Evolutionary conservation across 2,113 vertebrate species (phyloP).

Genomic region (Cisticola juncidis): DNA sequence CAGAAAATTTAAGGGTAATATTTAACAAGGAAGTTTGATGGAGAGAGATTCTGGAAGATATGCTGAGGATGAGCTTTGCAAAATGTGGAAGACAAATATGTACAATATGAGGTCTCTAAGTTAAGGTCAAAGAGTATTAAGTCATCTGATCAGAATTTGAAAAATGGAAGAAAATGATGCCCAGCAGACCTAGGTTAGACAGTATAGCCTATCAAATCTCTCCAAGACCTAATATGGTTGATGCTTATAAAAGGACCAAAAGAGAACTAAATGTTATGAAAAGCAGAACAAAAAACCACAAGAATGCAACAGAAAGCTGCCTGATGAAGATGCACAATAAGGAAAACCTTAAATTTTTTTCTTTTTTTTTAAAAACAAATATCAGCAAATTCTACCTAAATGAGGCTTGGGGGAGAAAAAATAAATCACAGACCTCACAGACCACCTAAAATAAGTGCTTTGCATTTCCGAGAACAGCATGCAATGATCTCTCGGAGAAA

Average conservation of each 20-base stretch:
- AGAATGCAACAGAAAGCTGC: neutral
- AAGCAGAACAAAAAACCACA: neutral
- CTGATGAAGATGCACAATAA: neutral
- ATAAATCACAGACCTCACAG: neutral
- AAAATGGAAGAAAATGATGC: neutral
- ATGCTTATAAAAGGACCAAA: neutral
- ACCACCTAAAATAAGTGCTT: neutral
- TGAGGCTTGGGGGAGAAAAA: neutral
- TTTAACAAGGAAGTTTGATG: neutral
- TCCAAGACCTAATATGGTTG: neutral
- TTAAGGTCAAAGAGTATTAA: neutral
- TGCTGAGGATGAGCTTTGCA: neutral
- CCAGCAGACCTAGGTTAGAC: neutral
- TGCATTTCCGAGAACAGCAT: neutral
- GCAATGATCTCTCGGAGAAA: neutral
- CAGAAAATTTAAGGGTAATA: neutral
- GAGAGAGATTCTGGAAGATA: neutral
- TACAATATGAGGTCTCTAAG: neutral
- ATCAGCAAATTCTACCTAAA: neutral
- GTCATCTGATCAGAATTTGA: neutral
- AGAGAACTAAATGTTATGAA: neutral
- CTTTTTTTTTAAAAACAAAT: neutral
- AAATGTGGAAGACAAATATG: neutral
- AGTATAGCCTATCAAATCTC: neutral
- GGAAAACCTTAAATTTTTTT: accelerated